Evolutionary conservation across 53 echinoderm and acorn worm species (phyloP), one percentile per base, ranked within the genome.

Genomic region (Hippasteria phrygiana): DNA sequence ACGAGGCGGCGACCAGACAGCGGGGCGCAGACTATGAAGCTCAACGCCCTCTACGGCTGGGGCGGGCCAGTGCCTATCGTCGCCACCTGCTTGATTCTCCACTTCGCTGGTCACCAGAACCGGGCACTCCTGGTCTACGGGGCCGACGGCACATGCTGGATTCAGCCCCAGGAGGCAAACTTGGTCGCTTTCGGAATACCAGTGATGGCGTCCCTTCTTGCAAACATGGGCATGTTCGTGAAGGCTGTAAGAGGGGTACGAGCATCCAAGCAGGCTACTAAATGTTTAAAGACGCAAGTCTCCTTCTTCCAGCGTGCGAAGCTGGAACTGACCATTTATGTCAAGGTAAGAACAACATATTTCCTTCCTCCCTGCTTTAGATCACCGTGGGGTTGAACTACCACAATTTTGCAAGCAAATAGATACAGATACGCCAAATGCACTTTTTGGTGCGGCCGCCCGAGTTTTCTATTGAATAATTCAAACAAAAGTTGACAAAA

Each of bases 31-130:
- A 85, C 71, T 17, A 31, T 54, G 8, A 51, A 53, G 1, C 29
- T 86, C 0, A 71, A 86, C 28, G 71, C 87, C 34, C n/a, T 86
- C 72, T 86, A 53, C 13, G 72, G 87, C 55, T 86, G 87, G 87
- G 87, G 71, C 34, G 53, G 29, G 51, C 85, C 85, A 17, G n/a
- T 40, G 31, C 48, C 47, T 5, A 69, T 85, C 45, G 53, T 85
- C 11, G 48, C 71, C 16, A 50, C 71, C 11, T 70, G 85, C 53
- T 85, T 85, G 34, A 7, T 70, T 12, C 46, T 85, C 36, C 85
- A 85, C 35, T 85, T 85, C 53, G 69, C 70, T 70, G 71, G 71
- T 48, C 37, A 71, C 55, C 32, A 59, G 29, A 51, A 47, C 70
- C 47, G 62, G 34, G 47, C 16, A 20, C 33, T 47, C 16, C 71